Base-by-base conservation (phyloP, 2,888 invertebrate species). In the Pilophorus perplexus region DNA sequence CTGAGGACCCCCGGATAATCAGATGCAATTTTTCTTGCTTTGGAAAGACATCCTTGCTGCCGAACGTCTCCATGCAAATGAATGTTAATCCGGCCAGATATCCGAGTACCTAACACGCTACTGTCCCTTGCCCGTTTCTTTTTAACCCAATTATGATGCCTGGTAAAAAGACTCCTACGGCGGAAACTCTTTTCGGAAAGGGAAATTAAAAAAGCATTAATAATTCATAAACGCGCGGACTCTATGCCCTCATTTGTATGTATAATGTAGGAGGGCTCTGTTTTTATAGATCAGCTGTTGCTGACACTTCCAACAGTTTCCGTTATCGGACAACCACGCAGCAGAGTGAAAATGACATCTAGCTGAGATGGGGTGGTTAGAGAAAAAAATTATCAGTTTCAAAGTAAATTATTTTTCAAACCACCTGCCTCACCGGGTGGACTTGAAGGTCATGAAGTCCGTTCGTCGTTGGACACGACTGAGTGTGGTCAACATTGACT, bases 161-260 rank as follows among this genome's bases (percentile, higher is more conserved):
- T 40, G 64, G 42, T 25, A 54, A 65, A 50, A 50, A 64, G 38
- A 54, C 62, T 16, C 42, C 42, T 40, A 52, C 64, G 27, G 27
- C 64, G 64, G 25, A 23, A 64, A 40, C 52, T 54, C 42, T 42
- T 10, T 16, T 48, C n/a, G 37, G 59, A 42, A 42, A 59, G 42
- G 42, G 64, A 54, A 65, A 65, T 65, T 65, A 65, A 65, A 65
- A 65, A 65, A 54, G 22, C 54, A 65, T 65, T 42, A 65, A 65
- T 65, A 65, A 65, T 65, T 65, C 64, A 65, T 65, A 65, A 65
- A 42, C 64, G 54, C 64, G n/a, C 64, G 62, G 64, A 54, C 54
- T 48, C 64, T 65, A 65, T 54, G 54, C 22, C 54, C 64, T 65
- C 64, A 65, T 65, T 65, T 65, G 64, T 65, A 65, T 65, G 64